Conservation (phyloP, 2,113 vertebrate species). For the Leucopsar rothschildi region DNA sequence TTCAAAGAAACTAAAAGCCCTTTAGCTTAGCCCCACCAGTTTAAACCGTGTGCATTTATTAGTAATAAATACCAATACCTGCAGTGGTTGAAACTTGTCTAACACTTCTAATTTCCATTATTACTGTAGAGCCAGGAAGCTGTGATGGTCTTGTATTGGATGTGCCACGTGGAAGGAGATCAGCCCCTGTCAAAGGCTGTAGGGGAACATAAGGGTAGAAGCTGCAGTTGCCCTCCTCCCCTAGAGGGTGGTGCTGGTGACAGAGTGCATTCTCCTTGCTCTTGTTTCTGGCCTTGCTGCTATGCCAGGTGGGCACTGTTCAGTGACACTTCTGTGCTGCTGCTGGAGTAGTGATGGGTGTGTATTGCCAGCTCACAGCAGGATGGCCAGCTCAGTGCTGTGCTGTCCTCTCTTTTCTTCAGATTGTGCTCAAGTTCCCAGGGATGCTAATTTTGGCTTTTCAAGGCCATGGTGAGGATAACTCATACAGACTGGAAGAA, state of each 20-base stretch:
- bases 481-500: neutral
- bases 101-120: neutral
- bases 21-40: neutral
- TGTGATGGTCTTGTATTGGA: neutral
- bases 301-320: rapidly evolving
- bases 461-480: neutral
- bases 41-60: neutral
- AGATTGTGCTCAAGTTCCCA: neutral
- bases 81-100: neutral
- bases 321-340: neutral
- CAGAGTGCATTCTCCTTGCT: neutral
- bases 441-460: neutral
- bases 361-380: neutral
- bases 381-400: neutral
- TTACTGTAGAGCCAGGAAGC: neutral
- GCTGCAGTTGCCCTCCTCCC: neutral
- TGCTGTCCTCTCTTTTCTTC: neutral
- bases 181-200: neutral
- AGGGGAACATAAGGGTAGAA: neutral
- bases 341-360: neutral
- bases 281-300: neutral
- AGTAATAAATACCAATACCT: neutral
- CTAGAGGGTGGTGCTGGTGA: rapidly evolving
- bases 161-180: neutral
- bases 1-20: neutral